Conservation (phyloP, 2,113 vertebrate species). For the Mystacornis crossleyi region DNA sequence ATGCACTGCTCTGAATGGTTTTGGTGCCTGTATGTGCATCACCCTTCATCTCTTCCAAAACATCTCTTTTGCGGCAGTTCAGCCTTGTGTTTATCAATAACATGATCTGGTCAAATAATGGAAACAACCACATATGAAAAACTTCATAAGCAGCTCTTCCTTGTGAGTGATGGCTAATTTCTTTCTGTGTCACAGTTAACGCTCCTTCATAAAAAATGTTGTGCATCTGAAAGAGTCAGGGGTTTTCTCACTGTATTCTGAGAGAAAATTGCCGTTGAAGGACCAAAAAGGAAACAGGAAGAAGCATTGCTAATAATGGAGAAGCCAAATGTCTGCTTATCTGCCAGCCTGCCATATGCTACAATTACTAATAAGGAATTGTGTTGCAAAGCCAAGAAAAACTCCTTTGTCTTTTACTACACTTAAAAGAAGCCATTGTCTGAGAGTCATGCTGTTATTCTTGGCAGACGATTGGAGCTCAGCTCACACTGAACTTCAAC, state of each 20-base stretch:
- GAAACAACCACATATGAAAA: accelerated
- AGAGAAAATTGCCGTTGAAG: background rate
- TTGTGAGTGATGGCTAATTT: background rate
- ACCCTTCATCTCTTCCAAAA: background rate
- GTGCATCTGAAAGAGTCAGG: background rate
- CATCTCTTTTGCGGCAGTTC: background rate
- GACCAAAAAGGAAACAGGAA: background rate
- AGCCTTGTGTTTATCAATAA: background rate
- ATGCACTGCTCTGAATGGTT: background rate
- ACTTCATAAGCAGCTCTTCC: background rate
- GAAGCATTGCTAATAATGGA: background rate
- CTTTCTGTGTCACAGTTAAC: background rate
- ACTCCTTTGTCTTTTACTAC: background rate
- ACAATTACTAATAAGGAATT: background rate
- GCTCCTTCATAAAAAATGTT: background rate
- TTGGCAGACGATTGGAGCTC: background rate
- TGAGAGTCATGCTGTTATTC: background rate
- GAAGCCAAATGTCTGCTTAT: background rate
- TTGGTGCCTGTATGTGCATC: background rate
- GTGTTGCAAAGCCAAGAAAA: background rate
- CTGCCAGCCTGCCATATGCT: background rate
- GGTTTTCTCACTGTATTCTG: background rate
- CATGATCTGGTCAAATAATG: background rate
- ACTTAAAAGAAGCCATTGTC: background rate
- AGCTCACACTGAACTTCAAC: background rate